Evolutionary conservation across 2,888 invertebrate genomes (phyloP).

Genomic region (Dyspetes luteomarginatus): DNA sequence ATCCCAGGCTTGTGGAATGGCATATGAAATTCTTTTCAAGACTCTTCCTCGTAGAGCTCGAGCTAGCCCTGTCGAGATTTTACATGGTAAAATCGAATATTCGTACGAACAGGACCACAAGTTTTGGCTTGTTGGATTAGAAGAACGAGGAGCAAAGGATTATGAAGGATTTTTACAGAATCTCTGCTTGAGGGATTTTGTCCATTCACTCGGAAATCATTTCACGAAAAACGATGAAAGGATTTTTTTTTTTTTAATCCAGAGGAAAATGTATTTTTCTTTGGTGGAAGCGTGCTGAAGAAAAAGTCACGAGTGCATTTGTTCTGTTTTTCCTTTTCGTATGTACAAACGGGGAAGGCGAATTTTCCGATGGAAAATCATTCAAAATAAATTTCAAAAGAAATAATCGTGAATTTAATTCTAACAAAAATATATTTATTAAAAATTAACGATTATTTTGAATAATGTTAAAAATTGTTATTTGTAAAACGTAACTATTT

Average conservation of each 20-base stretch:
- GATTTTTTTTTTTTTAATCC: neutral
- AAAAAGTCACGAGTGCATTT: neutral
- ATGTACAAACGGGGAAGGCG: no score
- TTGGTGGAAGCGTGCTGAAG: neutral
- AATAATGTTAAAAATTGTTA: no score
- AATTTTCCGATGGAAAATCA: no score
- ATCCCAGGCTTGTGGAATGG: slow-evolving; percentile 18
- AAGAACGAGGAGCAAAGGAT: slow-evolving; percentile 41
- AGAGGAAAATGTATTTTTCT: slow-evolving; percentile 1
- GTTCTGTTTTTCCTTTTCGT: no score
- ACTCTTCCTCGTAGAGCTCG: slow-evolving; percentile 16
- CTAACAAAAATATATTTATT: neutral
- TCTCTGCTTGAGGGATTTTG: neutral
- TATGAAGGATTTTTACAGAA: slow-evolving; percentile 33
- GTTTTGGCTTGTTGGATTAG: slow-evolving; percentile 45
- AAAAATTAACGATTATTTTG: no score
- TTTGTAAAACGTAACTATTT: neutral
- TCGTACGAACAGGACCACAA: slow-evolving; percentile 16
- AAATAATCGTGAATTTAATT: no score
- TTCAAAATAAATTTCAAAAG: neutral
- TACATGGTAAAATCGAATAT: slow-evolving; percentile 47
- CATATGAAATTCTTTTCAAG: slow-evolving; percentile 48
- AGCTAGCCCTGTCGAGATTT: slow-evolving; percentile 28
- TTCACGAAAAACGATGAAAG: slow-evolving; percentile 23
- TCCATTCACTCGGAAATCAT: slow-evolving; percentile 9